Conservation (phyloP, 2,888 invertebrate species). For the Hedychridium roseum region DNA sequence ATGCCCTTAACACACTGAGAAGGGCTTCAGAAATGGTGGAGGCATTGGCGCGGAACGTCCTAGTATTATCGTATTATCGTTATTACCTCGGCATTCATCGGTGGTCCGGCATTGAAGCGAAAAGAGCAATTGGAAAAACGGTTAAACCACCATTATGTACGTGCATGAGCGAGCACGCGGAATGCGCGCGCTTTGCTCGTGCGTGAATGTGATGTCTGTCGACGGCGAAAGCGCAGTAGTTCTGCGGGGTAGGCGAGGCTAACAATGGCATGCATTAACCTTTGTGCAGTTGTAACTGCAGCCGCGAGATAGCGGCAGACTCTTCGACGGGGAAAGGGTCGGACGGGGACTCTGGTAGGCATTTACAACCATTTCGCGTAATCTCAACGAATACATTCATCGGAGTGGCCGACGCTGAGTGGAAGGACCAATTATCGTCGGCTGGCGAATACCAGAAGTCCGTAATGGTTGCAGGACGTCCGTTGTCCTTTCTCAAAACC, state of each 20-base stretch:
- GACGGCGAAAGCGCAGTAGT: slow-evolving; percentile 50
- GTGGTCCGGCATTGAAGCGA: neutral
- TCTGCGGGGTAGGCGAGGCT: slow-evolving; percentile 55
- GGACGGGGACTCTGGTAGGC: slow-evolving; percentile 38
- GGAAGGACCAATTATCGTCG: slow-evolving; percentile 54
- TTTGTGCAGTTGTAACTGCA: slow-evolving; percentile 63
- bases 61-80: neutral
- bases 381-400: slow-evolving; percentile 61
- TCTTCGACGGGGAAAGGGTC: slow-evolving; percentile 28
- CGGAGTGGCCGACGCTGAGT: slow-evolving; percentile 44
- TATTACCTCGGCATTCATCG: neutral
- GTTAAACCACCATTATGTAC: slow-evolving; percentile 17
- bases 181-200: slow-evolving; percentile 21
- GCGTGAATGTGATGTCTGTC: slow-evolving; percentile 37
- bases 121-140: slow-evolving; percentile 10
- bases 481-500: neutral
- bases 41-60: neutral
- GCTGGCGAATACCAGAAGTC: no score
- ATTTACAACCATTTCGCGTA: slow-evolving; percentile 61
- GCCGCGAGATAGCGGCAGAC: slow-evolving; percentile 56
- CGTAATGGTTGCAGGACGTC: slow-evolving; percentile 2
- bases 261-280: slow-evolving; percentile 63
- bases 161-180: no score
- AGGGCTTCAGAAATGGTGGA: no score
- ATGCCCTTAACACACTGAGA: no score